These are phyloP conservation scores for Ibycter americanus DNA, from an alignment of 2,797 vertebrate species.

Conservation along the genomic window DNA sequence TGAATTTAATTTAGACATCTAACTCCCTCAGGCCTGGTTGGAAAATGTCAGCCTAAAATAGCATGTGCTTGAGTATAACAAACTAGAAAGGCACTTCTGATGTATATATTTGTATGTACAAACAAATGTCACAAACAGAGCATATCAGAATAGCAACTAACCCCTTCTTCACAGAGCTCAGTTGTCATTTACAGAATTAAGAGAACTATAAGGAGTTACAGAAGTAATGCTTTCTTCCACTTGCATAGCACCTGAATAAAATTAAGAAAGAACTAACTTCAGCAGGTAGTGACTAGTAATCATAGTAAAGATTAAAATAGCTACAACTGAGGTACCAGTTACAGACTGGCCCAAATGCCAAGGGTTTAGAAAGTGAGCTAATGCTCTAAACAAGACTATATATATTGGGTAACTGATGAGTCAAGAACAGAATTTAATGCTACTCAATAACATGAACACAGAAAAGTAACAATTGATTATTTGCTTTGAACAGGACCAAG, in stretches of 20 bases:
- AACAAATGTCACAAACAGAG: background rate
- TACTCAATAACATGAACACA: background rate
- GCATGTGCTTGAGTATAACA: background rate
- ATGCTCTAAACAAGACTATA: slow-evolving; percentile 28
- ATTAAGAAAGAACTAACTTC: background rate
- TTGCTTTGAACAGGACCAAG: background rate
- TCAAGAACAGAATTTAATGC: slow-evolving; percentile 26
- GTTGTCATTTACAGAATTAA: background rate
- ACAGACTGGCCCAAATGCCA: slow-evolving; percentile 13
- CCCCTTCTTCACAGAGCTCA: background rate
- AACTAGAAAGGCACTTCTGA: slow-evolving; percentile 5
- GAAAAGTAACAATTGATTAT: background rate
- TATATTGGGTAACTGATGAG: slow-evolving; percentile 19
- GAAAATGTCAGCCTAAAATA: slow-evolving; percentile 69
- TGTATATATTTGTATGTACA: background rate
- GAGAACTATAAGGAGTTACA: background rate
- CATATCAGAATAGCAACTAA: background rate
- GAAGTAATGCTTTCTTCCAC: background rate
- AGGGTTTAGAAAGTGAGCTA: slow-evolving; percentile 66
- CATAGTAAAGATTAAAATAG: background rate
- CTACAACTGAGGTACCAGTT: background rate
- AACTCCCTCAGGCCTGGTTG: slow-evolving; percentile 41
- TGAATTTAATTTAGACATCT: slow-evolving; percentile 51
- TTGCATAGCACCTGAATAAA: background rate
- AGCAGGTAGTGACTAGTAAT: background rate